Percentiles rank a stretch among this genome's conserved stretches.
These are phyloP conservation scores for Hylaeus volcanicus DNA, from an alignment of 1,140 invertebrate genomes.

Conservation along the genomic window DNA sequence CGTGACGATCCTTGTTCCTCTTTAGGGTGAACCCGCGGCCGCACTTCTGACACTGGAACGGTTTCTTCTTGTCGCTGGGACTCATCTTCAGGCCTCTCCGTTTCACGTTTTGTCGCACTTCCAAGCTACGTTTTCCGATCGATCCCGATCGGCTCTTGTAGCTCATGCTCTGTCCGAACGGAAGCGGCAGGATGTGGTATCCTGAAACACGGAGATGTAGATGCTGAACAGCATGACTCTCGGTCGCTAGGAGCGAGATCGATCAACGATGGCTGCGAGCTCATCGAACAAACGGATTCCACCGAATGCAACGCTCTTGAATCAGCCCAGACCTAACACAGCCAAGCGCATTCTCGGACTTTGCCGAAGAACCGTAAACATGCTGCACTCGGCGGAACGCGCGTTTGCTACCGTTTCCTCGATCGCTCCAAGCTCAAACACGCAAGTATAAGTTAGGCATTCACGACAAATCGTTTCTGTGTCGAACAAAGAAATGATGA, in stretches of 20 bases:
- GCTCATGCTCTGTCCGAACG: conserved; percentile 48
- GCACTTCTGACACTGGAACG: conserved; percentile 87
- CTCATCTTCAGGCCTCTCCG: conserved; percentile 32
- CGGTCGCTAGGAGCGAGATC: conserved; percentile 27
- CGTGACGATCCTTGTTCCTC: conserved; percentile 89
- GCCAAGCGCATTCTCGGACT: too few relatives aligned
- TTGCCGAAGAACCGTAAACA: too few relatives aligned
- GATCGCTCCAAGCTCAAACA: not conserved
- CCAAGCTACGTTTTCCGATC: conserved; percentile 39
- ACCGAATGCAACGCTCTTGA: not conserved
- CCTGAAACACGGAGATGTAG: conserved; percentile 63
- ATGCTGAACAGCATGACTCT: conserved; percentile 56
- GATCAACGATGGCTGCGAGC: conserved; percentile 1
- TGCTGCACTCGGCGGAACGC: not conserved
- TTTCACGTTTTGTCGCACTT: conserved; percentile 30
- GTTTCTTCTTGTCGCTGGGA: conserved; percentile 71
- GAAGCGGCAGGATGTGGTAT: conserved; percentile 30
- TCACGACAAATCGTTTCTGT: too few relatives aligned
- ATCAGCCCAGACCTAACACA: too few relatives aligned
- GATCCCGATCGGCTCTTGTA: conserved; percentile 47
- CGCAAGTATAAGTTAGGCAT: not conserved
- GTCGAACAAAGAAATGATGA: too few relatives aligned
- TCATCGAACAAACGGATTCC: not conserved
- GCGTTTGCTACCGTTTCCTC: not conserved
- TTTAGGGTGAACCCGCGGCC: conserved; percentile 89